Conservation (phyloP, 2,888 invertebrate genomes). For the Periphyllus acericola region DNA sequence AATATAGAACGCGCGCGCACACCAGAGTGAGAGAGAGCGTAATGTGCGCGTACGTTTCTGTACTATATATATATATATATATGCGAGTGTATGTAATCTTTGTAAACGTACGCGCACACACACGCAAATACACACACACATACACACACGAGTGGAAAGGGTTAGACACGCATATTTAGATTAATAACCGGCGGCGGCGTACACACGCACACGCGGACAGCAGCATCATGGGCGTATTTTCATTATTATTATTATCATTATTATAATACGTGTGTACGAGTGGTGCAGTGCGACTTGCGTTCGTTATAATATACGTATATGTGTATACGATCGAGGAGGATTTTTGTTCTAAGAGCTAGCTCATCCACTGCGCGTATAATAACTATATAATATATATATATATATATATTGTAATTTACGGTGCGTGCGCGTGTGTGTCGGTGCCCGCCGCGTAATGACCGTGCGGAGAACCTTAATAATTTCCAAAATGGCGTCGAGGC, state of each 20-base stretch:
- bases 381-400: constrained; percentile 32
- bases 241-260: not conserved
- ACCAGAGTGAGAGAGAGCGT: not conserved
- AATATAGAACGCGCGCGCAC: constrained; percentile 17
- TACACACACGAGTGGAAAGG: not conserved
- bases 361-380: constrained; percentile 23
- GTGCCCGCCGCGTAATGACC: constrained; percentile 37
- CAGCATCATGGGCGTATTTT: constrained; percentile 44
- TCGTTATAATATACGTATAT: not conserved
- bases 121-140: not conserved
- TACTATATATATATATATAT: no score
- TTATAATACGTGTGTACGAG: not conserved
- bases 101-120: not conserved
- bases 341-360: constrained; percentile 47
- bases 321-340: constrained; percentile 27
- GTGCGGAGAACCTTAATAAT: constrained; percentile 49
- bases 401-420: no score
- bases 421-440: not conserved
- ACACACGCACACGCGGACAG: not conserved
- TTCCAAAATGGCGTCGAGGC: constrained; percentile 61
- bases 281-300: not conserved
- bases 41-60: not conserved
- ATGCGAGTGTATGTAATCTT: not conserved
- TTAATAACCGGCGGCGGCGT: constrained; percentile 36
- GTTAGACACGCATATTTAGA: constrained; percentile 44